Evolutionary conservation across 2,888 invertebrate species (phyloP).

Genomic region (Nomada ferruginata): DNA sequence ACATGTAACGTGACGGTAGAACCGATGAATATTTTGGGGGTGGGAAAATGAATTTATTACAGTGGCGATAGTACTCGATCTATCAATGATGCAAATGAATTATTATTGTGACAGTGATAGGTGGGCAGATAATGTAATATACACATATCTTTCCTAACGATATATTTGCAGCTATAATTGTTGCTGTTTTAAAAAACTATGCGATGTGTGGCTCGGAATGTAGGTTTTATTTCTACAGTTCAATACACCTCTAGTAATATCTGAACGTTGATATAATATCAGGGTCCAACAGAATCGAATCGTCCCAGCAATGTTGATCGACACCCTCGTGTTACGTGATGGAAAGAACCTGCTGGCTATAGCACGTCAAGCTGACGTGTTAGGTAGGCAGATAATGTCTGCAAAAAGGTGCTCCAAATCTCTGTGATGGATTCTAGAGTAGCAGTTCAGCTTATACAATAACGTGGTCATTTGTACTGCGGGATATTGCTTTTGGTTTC

Average conservation of each 20-base stretch:
- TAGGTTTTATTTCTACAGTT: neutral
- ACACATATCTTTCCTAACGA: neutral
- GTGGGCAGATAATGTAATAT: no score
- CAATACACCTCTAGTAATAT: neutral
- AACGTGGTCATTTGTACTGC: neutral
- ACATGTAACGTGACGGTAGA: neutral
- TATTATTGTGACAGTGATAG: neutral
- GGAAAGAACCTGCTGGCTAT: constrained; percentile 49
- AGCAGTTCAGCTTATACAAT: neutral
- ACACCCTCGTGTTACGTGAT: constrained; percentile 18
- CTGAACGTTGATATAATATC: constrained; percentile 14
- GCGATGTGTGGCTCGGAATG: neutral
- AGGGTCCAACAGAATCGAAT: constrained; percentile 3
- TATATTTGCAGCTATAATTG: neutral
- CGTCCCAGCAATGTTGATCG: constrained; percentile 34
- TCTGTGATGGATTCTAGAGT: neutral
- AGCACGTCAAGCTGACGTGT: constrained; percentile 38
- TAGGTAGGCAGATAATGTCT: constrained; percentile 34
- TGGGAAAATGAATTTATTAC: no score
- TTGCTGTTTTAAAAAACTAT: neutral
- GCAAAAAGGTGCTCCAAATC: constrained; percentile 17
- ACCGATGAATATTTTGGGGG: no score
- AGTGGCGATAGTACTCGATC: no score
- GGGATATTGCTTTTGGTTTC: neutral
- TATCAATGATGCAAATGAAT: no score